phyloP scores from a whole-genome alignment of 2,888 invertebrate species.

The Drosophila buzzatii region DNA sequence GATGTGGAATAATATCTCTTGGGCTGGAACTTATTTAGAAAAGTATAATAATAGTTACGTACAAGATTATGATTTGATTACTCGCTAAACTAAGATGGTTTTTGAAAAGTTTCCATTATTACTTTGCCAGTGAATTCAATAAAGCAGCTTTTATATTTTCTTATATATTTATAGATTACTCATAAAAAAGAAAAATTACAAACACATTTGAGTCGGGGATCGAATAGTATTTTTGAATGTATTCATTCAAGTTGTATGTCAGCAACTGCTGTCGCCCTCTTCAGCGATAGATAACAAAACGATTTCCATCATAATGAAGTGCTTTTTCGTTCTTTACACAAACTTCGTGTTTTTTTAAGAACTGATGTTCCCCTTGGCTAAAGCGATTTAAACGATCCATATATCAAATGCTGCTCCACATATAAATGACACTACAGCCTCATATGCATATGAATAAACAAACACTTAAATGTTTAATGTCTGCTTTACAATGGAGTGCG shows the following conservation, averaged over 20 bases:
- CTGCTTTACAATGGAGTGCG: slow-evolving; percentile 51
- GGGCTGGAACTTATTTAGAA: no score
- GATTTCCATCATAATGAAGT: slow-evolving; percentile 4
- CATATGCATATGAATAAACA: slow-evolving; percentile 52
- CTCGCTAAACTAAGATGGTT: no score
- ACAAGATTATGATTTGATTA: no score
- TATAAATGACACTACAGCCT: slow-evolving; percentile 38
- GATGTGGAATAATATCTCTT: no score
- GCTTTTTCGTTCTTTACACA: background rate
- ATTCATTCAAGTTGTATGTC: background rate
- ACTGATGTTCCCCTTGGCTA: background rate
- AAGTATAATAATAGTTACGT: background rate
- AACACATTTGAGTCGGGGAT: background rate
- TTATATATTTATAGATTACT: background rate
- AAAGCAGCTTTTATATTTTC: no score
- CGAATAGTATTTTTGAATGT: background rate
- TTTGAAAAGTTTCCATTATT: no score
- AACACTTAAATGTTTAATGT: slow-evolving; percentile 60
- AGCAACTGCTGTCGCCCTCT: background rate
- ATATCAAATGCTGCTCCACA: slow-evolving; percentile 53
- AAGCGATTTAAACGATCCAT: slow-evolving; percentile 28
- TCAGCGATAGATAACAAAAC: slow-evolving; percentile 1
- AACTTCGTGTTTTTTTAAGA: background rate
- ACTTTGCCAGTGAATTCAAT: background rate
- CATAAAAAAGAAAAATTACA: background rate